A percentile compares a stretch with the other conserved stretches of the same genome.
Conservation (phyloP, 2,113 vertebrate genomes). For the Brachyistius frenatus region DNA sequence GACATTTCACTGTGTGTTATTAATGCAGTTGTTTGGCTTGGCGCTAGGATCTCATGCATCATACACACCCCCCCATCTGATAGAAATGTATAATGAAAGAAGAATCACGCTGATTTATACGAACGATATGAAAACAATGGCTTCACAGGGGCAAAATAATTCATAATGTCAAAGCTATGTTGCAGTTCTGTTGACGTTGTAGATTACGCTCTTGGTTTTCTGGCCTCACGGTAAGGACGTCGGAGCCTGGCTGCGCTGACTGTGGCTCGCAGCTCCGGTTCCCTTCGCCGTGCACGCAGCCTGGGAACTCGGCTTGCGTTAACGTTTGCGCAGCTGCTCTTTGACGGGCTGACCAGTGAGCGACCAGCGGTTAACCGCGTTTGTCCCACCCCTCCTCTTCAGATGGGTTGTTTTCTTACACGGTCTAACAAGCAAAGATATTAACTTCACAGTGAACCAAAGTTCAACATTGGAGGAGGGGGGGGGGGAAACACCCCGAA, state of each 20-base stretch:
- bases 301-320: too few relatives aligned
- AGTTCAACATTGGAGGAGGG: background rate
- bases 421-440: background rate
- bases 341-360: too few relatives aligned
- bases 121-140: background rate
- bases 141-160: background rate
- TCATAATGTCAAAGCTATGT: background rate
- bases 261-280: too few relatives aligned
- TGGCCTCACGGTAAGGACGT: background rate
- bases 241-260: too few relatives aligned
- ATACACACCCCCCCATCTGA: constrained; percentile 11
- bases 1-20: constrained; percentile 30
- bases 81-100: background rate
- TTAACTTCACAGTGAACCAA: background rate
- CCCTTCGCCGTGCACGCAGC: too few relatives aligned
- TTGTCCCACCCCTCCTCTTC: too few relatives aligned
- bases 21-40: constrained; percentile 1
- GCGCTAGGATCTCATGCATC: background rate
- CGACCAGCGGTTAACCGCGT: too few relatives aligned
- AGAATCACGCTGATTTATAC: background rate
- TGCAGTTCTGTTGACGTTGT: background rate
- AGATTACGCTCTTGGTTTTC: background rate
- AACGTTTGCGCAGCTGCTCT: too few relatives aligned
- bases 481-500: background rate
- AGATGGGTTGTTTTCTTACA: background rate